These are phyloP conservation scores for Abscondita cerata DNA, from an alignment of 2,888 invertebrate genomes.

Conservation along the genomic window DNA sequence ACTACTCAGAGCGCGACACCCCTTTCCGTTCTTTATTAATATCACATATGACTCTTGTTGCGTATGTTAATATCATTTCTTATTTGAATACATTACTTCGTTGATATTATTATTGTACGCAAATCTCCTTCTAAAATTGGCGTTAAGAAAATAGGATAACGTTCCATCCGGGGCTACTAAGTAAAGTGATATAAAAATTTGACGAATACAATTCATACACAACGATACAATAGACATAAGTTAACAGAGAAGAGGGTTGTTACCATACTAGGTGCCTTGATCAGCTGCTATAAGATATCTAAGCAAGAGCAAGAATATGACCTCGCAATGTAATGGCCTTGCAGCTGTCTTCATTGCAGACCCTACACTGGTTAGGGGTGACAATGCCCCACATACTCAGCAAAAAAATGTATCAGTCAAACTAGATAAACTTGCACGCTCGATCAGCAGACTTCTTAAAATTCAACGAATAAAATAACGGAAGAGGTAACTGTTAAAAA, in stretches of 20 bases:
- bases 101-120: neutral
- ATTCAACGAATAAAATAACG: conserved; percentile 25
- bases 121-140: neutral
- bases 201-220: conserved; percentile 28
- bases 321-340: conserved; percentile 43
- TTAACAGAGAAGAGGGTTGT: conserved; percentile 34
- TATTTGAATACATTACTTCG: conserved; percentile 5
- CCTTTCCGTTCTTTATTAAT: conserved; percentile 36
- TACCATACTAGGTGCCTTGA: conserved; percentile 21
- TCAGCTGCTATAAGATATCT: conserved; percentile 40
- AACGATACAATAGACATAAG: conserved; percentile 34
- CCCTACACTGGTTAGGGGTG: conserved; percentile 44
- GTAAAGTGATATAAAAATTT: conserved; percentile 33
- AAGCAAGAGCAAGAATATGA: conserved; percentile 41
- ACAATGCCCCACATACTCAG: conserved; percentile 34
- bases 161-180: conserved; percentile 15
- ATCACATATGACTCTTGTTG: conserved; percentile 30
- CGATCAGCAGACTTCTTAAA: conserved; percentile 27
- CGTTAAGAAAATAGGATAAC: conserved; percentile 14
- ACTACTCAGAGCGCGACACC: conserved; percentile 43
- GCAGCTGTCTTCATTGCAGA: conserved; percentile 43
- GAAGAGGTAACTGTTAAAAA: conserved; percentile 7
- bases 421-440: conserved; percentile 42
- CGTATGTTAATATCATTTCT: conserved; percentile 14
- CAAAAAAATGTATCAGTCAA: conserved; percentile 38